Base-by-base conservation (phyloP, 2,113 vertebrate genomes). In the Scytalopus superciliaris region DNA sequence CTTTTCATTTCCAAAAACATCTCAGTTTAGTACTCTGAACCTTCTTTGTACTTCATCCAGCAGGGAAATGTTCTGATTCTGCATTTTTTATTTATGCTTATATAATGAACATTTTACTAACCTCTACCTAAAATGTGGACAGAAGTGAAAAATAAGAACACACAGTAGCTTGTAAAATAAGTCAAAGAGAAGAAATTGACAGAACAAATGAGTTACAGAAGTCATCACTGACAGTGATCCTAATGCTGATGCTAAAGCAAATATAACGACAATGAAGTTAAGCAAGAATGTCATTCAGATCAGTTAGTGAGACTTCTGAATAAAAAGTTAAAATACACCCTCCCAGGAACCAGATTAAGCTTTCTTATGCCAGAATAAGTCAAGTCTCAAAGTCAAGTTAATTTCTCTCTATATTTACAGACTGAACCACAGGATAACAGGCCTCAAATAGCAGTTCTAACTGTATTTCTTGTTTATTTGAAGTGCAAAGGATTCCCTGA, bases 31-130 rank as follows among this genome's bases (percentile, higher is more conserved):
- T 33, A 19, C 17, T 77, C 50, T 22, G 19, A 69, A 3, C 7
- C 33, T 73, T 79, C 35, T 13, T 59, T 78, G 11, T 53, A 78
- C 10, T 18, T 40, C 37, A 81, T 37, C 3, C n/a, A 77, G 23
- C 14, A 60, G 0, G 2, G 18, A 76, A 76, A 19, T 45, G 5
- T 70, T 89, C 12, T 0, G 0, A 64, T 42, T 40, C 8, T 56
- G 9, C 3, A 25, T 50, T 75, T 72, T 72, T 73, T 21, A 21
- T 72, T 87, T 64, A 57, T 44, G n/a, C 3, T 76, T 30, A 30
- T 45, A 70, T 5, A 89, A 30, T 11, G 23, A 40, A 4, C 21
- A 19, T 80, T 62, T 85, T 66, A 72, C 27, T 56, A 64, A 31
- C 8, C 52, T 70, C 57, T 62, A 8, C 6, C 33, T 81, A 76